phyloP scores from a whole-genome alignment of 1,140 invertebrate species.

The Aphis gossypii region DNA sequence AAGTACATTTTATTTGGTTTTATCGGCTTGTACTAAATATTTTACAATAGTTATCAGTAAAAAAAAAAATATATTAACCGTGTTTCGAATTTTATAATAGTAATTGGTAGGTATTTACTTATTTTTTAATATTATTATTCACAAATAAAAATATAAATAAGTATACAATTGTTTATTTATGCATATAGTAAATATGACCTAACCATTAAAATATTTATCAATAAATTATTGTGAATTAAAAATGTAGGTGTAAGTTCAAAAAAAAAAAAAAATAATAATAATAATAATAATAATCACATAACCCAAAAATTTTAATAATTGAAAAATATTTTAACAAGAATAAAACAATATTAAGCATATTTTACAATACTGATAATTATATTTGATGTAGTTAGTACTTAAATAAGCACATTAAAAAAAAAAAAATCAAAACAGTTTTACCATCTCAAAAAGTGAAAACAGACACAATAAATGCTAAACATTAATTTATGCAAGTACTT shows the following conservation, averaged over 20 bases:
- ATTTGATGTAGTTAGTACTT: neutral
- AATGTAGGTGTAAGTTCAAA: neutral
- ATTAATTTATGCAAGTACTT: no score
- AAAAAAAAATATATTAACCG: neutral
- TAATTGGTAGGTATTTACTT: neutral
- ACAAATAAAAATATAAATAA: neutral
- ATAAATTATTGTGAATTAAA: neutral
- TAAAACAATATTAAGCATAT: no score
- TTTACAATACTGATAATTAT: no score
- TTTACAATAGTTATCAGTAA: neutral
- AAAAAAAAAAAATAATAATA: neutral
- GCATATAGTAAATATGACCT: neutral
- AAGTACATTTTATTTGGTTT: constrained; percentile 16
- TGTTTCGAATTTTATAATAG: neutral
- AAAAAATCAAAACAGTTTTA: neutral
- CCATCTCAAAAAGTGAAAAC: no score
- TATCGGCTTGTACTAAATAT: neutral
- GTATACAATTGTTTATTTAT: neutral
- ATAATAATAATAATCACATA: neutral
- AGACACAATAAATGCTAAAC: no score
- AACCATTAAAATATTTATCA: neutral
- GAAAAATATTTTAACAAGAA: no score
- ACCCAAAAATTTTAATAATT: neutral
- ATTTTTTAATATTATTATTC: neutral
- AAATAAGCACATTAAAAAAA: neutral